Evolutionary conservation across 2,113 vertebrate genomes (phyloP).

Genomic region (Eudyptes chrysolophus): DNA sequence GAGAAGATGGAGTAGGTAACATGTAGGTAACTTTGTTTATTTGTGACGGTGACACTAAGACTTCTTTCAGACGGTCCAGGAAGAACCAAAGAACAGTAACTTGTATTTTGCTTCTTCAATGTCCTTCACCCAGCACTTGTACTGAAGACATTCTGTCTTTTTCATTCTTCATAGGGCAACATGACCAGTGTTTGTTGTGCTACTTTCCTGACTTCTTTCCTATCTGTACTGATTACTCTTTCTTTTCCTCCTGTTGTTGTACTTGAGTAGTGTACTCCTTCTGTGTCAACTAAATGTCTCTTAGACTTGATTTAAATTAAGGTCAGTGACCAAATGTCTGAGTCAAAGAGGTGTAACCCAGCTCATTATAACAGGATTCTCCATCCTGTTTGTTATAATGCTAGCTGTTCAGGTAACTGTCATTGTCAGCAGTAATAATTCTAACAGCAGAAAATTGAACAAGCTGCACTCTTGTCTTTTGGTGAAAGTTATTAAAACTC

Average conservation of each 20-base stretch:
- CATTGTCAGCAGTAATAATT: not conserved
- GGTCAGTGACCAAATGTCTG: not conserved
- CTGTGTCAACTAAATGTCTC: not conserved
- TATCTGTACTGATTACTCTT: not conserved
- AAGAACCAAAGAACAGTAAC: not conserved
- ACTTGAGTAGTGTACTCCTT: not conserved
- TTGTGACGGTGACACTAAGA: not conserved
- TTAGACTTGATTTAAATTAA: not conserved
- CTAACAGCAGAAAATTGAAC: not conserved
- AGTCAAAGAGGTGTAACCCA: not conserved
- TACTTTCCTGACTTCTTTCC: not conserved
- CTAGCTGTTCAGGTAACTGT: not conserved
- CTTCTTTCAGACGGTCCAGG: not conserved
- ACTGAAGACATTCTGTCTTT: not conserved
- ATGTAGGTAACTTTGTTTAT: not conserved
- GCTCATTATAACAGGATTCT: not conserved
- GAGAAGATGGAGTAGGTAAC: not conserved
- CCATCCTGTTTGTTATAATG: not conserved
- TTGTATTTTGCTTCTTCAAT: not conserved
- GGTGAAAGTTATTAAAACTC: not conserved
- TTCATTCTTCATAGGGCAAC: not conserved
- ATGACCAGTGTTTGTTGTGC: not conserved
- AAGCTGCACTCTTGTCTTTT: not conserved
- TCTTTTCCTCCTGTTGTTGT: not conserved
- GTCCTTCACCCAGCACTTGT: not conserved